phyloP scores from a whole-genome alignment of 2,888 invertebrate genomes.

The Ephialtes manifestator region DNA sequence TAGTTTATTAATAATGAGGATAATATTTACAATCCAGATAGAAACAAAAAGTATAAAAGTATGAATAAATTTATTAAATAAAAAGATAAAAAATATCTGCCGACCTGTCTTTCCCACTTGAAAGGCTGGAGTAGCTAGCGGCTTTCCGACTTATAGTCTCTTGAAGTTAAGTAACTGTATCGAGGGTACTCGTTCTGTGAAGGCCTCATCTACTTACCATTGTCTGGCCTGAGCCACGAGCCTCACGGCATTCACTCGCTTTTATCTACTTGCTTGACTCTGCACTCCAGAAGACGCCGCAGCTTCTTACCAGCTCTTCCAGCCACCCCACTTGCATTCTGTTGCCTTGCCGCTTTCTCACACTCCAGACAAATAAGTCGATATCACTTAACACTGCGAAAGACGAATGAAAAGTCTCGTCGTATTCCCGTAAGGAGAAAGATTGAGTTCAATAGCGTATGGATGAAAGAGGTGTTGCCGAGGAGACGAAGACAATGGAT shows the following conservation, averaged over 20 bases:
- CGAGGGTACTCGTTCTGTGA: conserved; percentile 60
- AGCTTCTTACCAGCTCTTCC: conserved; percentile 41
- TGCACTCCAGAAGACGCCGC: conserved; percentile 61
- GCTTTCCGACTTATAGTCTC: conserved; percentile 39
- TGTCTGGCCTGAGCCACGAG: conserved; percentile 65
- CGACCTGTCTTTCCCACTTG: conserved; percentile 25
- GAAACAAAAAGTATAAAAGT: neutral
- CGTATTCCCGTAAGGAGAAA: conserved; percentile 43
- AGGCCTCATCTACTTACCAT: conserved; percentile 63
- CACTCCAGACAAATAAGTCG: conserved; percentile 64
- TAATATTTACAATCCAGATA: neutral
- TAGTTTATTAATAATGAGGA: neutral
- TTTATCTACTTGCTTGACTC: conserved; percentile 68
- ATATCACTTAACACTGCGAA: conserved; percentile 59
- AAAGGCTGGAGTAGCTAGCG: conserved; percentile 14
- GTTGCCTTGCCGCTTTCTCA: conserved; percentile 23
- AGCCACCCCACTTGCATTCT: conserved; percentile 10
- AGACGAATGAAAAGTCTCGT: conserved; percentile 58
- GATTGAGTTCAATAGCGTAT: conserved; percentile 63
- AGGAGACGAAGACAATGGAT: conserved; percentile 60
- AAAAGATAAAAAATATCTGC: neutral
- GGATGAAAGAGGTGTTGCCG: conserved; percentile 49
- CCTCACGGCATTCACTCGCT: conserved; percentile 62
- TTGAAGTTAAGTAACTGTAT: conserved; percentile 58
- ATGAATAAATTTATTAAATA: neutral